Conservation (phyloP, 2,888 invertebrate species). For the Torymus tubicola region DNA sequence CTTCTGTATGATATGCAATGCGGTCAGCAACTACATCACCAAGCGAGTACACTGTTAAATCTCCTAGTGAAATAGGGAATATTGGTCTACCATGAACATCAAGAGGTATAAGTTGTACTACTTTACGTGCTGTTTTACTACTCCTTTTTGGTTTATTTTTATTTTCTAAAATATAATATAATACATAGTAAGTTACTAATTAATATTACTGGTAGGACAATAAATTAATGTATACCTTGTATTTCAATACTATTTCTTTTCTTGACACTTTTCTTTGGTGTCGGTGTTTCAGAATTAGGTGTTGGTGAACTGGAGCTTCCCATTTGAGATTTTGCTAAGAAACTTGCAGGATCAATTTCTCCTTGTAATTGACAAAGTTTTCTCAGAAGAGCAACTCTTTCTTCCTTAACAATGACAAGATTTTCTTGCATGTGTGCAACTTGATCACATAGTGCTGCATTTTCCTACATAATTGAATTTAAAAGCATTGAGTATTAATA, state of each 20-base stretch:
- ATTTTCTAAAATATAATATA: conserved; percentile 62
- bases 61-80: conserved; percentile 85
- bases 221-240: conserved; percentile 61
- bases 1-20: conserved; percentile 83
- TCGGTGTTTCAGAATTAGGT: conserved; percentile 64
- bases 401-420: conserved; percentile 87
- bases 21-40: conserved; percentile 86
- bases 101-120: conserved; percentile 81
- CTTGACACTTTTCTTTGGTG: conserved; percentile 70
- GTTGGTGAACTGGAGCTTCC: conserved; percentile 64
- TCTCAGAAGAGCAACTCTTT: conserved; percentile 87
- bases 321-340: conserved; percentile 65
- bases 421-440: conserved; percentile 90
- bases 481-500: background rate
- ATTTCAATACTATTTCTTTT: conserved; percentile 68
- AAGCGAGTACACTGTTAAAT: conserved; percentile 84
- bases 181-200: background rate
- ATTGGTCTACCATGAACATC: conserved; percentile 83
- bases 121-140: conserved; percentile 72
- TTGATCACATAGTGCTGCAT: conserved; percentile 92
- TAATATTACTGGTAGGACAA: too few relatives aligned
- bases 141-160: conserved; percentile 67
- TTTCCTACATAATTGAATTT: conserved; percentile 80
- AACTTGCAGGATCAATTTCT: conserved; percentile 67
- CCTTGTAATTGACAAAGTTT: conserved; percentile 83